Evolutionary conservation across 2,113 vertebrate species (phyloP).

Genomic region (Notiomystis cincta): DNA sequence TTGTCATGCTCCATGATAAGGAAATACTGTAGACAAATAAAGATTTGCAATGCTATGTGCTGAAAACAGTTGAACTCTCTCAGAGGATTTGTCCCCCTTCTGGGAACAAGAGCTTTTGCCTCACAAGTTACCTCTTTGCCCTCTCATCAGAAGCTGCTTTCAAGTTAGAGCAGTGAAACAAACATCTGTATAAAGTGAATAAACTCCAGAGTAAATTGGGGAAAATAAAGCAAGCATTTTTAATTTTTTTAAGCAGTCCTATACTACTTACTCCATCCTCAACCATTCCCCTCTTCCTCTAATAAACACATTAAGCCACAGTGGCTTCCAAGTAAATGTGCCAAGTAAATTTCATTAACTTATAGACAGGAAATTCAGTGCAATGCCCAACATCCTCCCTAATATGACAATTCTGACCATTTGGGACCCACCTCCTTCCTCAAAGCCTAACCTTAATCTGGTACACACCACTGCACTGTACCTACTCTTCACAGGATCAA

Average conservation of each 20-base stretch:
- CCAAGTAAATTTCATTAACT: not conserved
- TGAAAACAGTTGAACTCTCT: not conserved
- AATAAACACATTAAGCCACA: not conserved
- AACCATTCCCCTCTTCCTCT: not conserved
- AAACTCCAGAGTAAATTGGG: not conserved
- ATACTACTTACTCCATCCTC: not conserved
- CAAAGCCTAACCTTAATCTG: not conserved
- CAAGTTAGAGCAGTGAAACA: not conserved
- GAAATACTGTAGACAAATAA: not conserved
- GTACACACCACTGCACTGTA: not conserved
- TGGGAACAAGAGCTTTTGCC: not conserved
- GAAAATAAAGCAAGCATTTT: not conserved
- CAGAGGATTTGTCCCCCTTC: not conserved
- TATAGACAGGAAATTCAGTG: not conserved
- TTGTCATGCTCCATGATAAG: not conserved
- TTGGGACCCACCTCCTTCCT: not conserved
- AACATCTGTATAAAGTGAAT: not conserved
- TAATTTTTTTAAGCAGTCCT: not conserved
- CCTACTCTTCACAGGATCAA: not conserved
- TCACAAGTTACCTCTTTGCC: not conserved
- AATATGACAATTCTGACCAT: not conserved
- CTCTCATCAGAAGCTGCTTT: not conserved
- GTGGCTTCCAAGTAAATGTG: not conserved
- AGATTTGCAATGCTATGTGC: not conserved
- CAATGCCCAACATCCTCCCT: not conserved